Conservation (phyloP, 2,113 vertebrate species). For the Clinocottus analis region DNA sequence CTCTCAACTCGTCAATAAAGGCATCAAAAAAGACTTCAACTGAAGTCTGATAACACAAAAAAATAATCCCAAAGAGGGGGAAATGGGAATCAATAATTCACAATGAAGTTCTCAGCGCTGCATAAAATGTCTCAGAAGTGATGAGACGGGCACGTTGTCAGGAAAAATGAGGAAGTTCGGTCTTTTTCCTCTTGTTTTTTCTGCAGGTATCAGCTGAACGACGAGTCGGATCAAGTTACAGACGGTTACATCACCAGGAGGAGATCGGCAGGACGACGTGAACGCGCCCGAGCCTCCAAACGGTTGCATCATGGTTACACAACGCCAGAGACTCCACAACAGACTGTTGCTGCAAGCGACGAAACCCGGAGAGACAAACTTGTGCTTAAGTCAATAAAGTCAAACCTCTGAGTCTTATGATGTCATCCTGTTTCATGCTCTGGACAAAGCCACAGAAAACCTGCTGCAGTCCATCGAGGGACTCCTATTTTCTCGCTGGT, state of each 20-base stretch:
- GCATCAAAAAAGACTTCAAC: neutral
- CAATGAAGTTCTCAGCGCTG: neutral
- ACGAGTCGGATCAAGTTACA: neutral
- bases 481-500: no score
- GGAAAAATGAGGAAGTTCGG: neutral
- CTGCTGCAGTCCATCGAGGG: no score
- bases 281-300: neutral
- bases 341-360: neutral
- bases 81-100: neutral
- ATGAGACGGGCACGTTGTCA: neutral
- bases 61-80: neutral
- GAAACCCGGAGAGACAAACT: no score
- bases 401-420: neutral
- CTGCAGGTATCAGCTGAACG: neutral
- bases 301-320: neutral
- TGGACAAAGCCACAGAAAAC: neutral
- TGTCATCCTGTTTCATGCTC: neutral
- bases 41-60: no score
- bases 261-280: neutral
- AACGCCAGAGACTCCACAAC: neutral
- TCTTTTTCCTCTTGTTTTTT: no score
- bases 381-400: neutral
- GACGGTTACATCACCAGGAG: neutral
- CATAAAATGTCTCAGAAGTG: neutral
- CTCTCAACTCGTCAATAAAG: neutral